These are phyloP conservation scores for Motacilla alba DNA, from an alignment of 2,113 vertebrate genomes.

Conservation along the genomic window DNA sequence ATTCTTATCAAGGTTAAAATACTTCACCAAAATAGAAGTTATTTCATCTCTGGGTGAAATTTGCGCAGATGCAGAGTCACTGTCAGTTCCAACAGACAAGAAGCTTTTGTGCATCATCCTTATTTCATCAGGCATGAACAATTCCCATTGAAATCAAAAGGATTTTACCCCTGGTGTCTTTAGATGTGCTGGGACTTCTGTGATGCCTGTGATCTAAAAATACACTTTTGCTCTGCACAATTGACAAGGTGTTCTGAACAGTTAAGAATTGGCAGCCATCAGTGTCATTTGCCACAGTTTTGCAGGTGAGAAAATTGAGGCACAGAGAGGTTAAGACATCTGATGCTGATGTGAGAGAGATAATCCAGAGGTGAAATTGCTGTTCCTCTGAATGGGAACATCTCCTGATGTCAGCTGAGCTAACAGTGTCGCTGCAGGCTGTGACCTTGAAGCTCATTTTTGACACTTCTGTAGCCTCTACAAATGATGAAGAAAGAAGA, in stretches of 20 bases:
- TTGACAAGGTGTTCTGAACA: not conserved
- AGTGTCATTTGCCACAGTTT: not conserved
- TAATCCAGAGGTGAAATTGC: not conserved
- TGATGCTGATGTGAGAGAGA: not conserved
- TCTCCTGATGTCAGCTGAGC: not conserved
- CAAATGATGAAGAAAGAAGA: not conserved
- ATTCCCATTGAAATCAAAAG: not conserved
- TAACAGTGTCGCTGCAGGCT: not conserved
- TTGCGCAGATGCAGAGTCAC: not conserved
- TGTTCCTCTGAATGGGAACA: not conserved
- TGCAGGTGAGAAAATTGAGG: not conserved
- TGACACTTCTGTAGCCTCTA: not conserved
- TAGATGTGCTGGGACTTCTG: not conserved
- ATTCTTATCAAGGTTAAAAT: not conserved
- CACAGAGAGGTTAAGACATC: not conserved
- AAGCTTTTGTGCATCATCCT: not conserved
- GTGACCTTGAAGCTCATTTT: not conserved
- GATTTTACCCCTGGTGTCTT: not conserved
- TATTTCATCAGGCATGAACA: not conserved
- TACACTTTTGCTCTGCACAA: not conserved
- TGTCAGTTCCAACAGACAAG: not conserved
- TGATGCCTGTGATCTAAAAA: not conserved
- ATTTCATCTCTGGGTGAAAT: not conserved
- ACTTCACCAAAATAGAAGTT: not conserved
- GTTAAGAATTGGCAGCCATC: not conserved